Conservation (phyloP, 1,140 invertebrate species). For the Conus betulinus region DNA sequence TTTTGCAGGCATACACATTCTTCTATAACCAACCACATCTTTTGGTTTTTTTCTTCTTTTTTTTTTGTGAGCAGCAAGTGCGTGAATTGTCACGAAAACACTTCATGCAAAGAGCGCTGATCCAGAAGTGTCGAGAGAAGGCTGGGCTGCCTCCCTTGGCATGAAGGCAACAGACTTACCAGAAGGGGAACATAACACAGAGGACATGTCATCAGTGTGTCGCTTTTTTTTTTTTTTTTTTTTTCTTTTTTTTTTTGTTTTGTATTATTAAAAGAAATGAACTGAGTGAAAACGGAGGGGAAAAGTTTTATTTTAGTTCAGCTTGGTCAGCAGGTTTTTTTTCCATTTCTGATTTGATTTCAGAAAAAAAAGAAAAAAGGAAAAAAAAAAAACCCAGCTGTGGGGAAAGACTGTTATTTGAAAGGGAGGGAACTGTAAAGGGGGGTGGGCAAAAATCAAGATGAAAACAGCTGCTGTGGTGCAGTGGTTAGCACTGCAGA, state of each 20-base stretch:
- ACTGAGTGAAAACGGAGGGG: not conserved
- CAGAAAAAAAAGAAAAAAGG: too few relatives aligned
- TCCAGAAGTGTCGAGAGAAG: constrained; percentile 97
- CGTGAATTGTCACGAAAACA: constrained; percentile 95
- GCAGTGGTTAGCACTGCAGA: too few relatives aligned
- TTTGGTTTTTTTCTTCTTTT: too few relatives aligned
- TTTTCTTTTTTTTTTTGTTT: not conserved
- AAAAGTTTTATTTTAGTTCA: not conserved
- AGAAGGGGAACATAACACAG: not conserved
- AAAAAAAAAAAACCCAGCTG: too few relatives aligned
- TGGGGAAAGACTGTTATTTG: not conserved
- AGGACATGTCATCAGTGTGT: not conserved
- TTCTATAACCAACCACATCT: too few relatives aligned
- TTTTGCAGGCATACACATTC: too few relatives aligned
- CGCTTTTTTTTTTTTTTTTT: not conserved
- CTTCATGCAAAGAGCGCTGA: constrained; percentile 95
- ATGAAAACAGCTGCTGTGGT: too few relatives aligned
- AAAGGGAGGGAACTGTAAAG: too few relatives aligned
- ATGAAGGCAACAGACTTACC: constrained; percentile 34
- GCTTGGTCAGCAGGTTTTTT: not conserved
- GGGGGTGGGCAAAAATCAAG: too few relatives aligned
- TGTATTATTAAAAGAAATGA: too few relatives aligned
- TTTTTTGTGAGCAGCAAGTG: constrained; percentile 81
- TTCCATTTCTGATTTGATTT: not conserved
- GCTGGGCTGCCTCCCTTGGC: constrained; percentile 84